phyloP scores from a whole-genome alignment of 1,140 invertebrate species.

The Nephotettix cincticeps region DNA sequence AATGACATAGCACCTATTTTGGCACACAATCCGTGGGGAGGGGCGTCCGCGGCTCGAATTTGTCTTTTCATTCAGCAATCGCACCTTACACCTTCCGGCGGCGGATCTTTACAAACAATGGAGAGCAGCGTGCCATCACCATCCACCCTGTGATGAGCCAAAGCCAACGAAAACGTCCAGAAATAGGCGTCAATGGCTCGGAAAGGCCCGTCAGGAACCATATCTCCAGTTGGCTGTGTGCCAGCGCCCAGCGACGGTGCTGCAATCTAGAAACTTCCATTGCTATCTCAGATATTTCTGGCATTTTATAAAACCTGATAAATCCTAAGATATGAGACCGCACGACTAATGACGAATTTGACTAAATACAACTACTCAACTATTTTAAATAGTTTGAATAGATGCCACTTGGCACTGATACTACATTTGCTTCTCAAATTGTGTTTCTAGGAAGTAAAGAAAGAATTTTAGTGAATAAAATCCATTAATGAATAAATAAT shows the following conservation, averaged over 20 bases:
- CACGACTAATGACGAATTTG: no score
- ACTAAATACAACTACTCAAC: no score
- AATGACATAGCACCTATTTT: not conserved
- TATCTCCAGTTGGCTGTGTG: not conserved
- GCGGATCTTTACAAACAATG: no score
- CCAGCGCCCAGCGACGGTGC: not conserved
- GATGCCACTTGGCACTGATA: no score
- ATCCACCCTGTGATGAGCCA: not conserved
- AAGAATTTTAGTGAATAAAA: no score
- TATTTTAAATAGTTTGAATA: no score
- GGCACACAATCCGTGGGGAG: not conserved
- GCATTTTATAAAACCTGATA: conserved; percentile 14
- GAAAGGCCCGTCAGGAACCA: not conserved
- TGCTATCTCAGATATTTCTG: conserved; percentile 1
- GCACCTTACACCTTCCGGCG: not conserved
- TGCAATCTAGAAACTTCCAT: not conserved
- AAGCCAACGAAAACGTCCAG: conserved; percentile 9
- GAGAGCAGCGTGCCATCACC: no score
- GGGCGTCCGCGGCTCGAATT: not conserved
- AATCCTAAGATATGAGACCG: not conserved
- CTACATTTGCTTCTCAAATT: no score
- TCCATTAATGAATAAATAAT: no score
- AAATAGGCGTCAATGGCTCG: conserved; percentile 9
- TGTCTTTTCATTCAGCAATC: conserved; percentile 13
- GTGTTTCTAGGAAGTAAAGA: no score